A percentile compares a stretch with the other conserved stretches of the same genome.
These are phyloP conservation scores for Pseudomyrmex cubaensis DNA, from an alignment of 1,140 invertebrate genomes.

Conservation along the genomic window DNA sequence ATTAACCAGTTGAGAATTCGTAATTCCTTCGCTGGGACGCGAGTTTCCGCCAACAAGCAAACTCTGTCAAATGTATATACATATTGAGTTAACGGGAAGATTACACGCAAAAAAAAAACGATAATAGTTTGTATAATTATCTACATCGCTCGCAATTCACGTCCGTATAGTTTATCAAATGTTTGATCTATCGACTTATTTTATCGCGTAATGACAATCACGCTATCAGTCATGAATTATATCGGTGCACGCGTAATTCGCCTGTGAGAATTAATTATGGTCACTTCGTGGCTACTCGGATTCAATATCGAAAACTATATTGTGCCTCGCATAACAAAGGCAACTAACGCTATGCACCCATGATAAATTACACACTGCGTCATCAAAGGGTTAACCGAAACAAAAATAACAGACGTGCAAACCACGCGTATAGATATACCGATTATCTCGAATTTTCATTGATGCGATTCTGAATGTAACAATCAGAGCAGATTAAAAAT, in stretches of 20 bases:
- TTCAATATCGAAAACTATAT: constrained; percentile 47
- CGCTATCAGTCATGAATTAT: constrained; percentile 65
- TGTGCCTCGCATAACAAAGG: constrained; percentile 36
- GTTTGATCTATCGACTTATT: constrained; percentile 21
- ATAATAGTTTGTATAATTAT: too few species aligned
- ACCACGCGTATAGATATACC: neutral
- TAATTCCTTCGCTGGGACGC: constrained; percentile 68
- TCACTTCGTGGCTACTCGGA: constrained; percentile 43
- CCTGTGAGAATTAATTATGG: constrained; percentile 54
- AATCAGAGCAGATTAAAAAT: neutral
- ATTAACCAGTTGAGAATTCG: constrained; percentile 71
- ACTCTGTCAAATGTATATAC: constrained; percentile 6
- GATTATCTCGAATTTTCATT: constrained; percentile 14
- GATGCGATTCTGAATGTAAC: constrained; percentile 11
- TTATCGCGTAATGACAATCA: constrained; percentile 28
- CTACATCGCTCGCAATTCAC: neutral
- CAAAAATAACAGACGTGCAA: constrained; percentile 39
- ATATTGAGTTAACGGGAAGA: too few species aligned
- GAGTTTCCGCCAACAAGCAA: constrained; percentile 30
- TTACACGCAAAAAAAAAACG: too few species aligned
- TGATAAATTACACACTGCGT: constrained; percentile 41
- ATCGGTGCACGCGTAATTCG: constrained; percentile 33
- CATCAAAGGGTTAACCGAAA: constrained; percentile 53
- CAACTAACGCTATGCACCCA: constrained; percentile 22
- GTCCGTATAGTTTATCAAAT: too few species aligned